These are phyloP conservation scores for Tribolium castaneum DNA, from an alignment of 1,140 invertebrate species.

Conservation along the genomic window DNA sequence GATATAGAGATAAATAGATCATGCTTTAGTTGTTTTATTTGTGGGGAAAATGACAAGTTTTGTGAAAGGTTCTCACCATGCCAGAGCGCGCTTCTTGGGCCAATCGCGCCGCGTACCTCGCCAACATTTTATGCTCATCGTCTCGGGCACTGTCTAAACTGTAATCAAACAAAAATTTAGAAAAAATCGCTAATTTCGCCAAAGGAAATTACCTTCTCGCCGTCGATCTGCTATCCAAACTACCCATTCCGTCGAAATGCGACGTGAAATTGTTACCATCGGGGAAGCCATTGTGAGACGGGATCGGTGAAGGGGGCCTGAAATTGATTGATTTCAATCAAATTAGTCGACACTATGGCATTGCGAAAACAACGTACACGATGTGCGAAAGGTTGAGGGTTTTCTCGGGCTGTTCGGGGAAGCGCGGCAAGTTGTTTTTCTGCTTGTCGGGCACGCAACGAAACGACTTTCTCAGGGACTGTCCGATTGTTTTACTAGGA, in stretches of 20 bases:
- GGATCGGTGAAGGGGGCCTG: conserved; percentile 87
- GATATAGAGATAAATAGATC: conserved; percentile 33
- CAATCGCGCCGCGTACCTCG: conserved; percentile 92
- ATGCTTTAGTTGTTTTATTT: conserved; percentile 22
- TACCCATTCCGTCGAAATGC: conserved; percentile 81
- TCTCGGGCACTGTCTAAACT: conserved; percentile 76
- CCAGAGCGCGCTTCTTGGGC: conserved; percentile 87
- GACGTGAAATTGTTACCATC: conserved; percentile 71
- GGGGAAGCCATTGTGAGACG: conserved; percentile 88
- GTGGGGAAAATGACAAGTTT: background rate
- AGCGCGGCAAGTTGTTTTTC: conserved; percentile 82
- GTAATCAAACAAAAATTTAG: conserved; percentile 44
- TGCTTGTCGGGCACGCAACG: conserved; percentile 93
- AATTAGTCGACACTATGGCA: background rate
- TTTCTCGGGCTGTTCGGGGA: conserved; percentile 93
- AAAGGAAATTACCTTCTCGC: conserved; percentile 66
- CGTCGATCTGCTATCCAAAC: conserved; percentile 83
- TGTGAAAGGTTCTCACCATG: conserved; percentile 72
- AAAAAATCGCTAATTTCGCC: background rate
- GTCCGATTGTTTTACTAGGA: conserved; percentile 90
- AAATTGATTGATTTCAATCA: conserved; percentile 49
- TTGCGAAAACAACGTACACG: conserved; percentile 79
- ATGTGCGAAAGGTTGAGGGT: conserved; percentile 95
- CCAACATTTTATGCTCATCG: conserved; percentile 97
- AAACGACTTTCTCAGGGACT: conserved; percentile 95